phyloP scores from a whole-genome alignment of 2,113 vertebrate species.

The Dromiciops gliroides region DNA sequence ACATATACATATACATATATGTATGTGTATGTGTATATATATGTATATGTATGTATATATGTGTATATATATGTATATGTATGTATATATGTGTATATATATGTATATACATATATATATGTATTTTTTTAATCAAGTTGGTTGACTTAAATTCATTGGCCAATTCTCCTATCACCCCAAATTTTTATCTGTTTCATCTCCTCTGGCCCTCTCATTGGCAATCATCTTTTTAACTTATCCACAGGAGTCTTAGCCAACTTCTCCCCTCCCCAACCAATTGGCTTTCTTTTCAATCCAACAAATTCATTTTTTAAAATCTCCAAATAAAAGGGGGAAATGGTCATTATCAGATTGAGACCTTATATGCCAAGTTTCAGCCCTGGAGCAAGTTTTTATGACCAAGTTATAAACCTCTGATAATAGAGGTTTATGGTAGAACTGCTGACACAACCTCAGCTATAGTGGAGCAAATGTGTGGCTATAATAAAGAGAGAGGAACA shows the following conservation, averaged over 20 bases:
- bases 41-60: too few species aligned
- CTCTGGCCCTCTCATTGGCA: neutral
- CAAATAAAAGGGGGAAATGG: neutral
- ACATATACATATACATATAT: too few species aligned
- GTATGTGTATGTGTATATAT: too few species aligned
- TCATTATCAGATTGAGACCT: constrained; percentile 6
- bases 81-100: too few species aligned
- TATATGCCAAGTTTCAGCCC: constrained; percentile 3
- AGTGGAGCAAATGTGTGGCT: neutral
- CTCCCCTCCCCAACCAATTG: neutral
- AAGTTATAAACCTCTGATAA: constrained; percentile 45
- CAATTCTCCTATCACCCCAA: neutral
- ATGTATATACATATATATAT: too few species aligned
- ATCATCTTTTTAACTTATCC: neutral
- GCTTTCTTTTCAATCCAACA: constrained; percentile 6
- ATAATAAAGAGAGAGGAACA: neutral
- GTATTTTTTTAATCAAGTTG: neutral
- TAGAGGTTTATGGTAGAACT: constrained; percentile 42
- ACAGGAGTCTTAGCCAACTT: neutral
- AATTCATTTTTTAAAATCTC: constrained; percentile 31
- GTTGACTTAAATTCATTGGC: neutral
- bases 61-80: too few species aligned
- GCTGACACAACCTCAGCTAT: constrained; percentile 26
- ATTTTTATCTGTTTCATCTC: neutral
- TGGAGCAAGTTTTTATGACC: constrained; percentile 44